Evolutionary conservation across 2,888 invertebrate genomes (phyloP).

Genomic region (Megamerina dolium): DNA sequence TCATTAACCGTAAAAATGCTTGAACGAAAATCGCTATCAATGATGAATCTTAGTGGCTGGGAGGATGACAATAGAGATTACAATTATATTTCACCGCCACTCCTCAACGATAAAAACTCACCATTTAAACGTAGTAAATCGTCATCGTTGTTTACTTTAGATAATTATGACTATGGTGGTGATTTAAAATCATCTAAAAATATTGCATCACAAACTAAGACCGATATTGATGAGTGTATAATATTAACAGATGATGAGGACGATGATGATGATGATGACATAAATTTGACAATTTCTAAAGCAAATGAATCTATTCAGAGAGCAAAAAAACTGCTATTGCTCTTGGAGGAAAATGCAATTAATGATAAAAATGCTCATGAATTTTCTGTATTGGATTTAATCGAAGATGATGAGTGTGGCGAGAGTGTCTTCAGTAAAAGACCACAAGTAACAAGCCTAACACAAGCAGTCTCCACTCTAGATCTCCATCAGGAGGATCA

Average conservation of each 20-base stretch:
- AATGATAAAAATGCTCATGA: constrained; percentile 10
- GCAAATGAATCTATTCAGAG: neutral
- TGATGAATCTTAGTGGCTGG: constrained; percentile 5
- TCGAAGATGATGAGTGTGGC: constrained; percentile 4
- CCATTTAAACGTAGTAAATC: constrained; percentile 1
- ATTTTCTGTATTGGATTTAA: constrained; percentile 21
- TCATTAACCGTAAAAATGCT: no score
- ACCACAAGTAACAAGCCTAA: no score
- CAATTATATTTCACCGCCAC: neutral
- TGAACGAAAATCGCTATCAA: constrained; percentile 5
- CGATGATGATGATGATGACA: no score
- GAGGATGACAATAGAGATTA: neutral
- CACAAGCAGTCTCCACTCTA: no score
- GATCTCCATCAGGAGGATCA: no score
- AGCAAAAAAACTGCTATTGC: no score
- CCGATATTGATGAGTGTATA: no score
- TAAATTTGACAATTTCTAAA: no score
- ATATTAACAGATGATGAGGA: neutral
- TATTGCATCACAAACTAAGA: no score
- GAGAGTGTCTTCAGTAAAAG: constrained; percentile 22
- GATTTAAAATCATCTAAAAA: neutral
- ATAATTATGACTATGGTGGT: neutral
- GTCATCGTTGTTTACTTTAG: neutral
- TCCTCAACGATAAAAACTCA: neutral
- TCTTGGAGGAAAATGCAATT: no score